phyloP scores from a whole-genome alignment of 2,113 vertebrate genomes.

The Electrona antarctica region DNA sequence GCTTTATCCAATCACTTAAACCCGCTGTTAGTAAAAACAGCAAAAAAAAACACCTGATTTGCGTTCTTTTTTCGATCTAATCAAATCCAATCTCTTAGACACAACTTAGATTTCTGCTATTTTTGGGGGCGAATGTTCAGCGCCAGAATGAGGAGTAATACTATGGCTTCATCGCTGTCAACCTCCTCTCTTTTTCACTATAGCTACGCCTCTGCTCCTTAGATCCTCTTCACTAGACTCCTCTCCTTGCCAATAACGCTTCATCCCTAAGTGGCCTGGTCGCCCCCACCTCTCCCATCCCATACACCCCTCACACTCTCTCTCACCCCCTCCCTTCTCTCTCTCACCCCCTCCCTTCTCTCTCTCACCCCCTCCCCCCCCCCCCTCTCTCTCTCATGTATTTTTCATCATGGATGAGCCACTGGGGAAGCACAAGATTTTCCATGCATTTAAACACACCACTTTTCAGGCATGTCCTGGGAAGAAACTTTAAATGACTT shows the following conservation, averaged over 20 bases:
- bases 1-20: too few relatives aligned
- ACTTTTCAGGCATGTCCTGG: constrained; percentile 50
- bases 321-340: neutral
- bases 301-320: neutral
- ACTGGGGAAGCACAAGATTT: constrained; percentile 63
- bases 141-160: too few relatives aligned
- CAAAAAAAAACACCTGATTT: too few relatives aligned
- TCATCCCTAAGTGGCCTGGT: constrained; percentile 20
- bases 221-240: neutral
- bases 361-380: constrained; percentile 7
- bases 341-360: neutral
- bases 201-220: constrained; percentile 16
- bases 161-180: neutral
- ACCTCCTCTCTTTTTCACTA: constrained; percentile 21
- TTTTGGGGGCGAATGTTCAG: too few relatives aligned
- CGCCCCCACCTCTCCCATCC: constrained; percentile 2
- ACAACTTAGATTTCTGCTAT: too few relatives aligned
- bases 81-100: too few relatives aligned
- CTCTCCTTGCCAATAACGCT: constrained; percentile 41
- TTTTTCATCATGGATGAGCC: constrained; percentile 57
- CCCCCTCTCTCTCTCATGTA: constrained; percentile 33
- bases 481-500: constrained; percentile 30
- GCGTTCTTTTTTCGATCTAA: too few relatives aligned
- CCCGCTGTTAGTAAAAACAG: too few relatives aligned
- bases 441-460: constrained; percentile 63